Conservation (phyloP, 2,888 invertebrate genomes). For the Dolichopus griseipennis region DNA sequence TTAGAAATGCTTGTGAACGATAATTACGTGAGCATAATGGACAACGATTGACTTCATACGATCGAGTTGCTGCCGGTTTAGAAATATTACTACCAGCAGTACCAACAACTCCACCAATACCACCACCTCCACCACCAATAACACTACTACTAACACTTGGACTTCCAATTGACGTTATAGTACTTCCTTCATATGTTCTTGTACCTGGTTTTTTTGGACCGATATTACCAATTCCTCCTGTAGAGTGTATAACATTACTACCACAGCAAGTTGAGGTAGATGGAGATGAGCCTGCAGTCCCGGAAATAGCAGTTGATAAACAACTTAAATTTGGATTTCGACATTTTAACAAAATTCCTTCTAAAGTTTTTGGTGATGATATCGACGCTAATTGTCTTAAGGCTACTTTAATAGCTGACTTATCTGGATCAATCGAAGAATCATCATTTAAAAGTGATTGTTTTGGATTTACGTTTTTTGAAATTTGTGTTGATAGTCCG, state of each 20-base stretch:
- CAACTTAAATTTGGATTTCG: constrained; percentile 27
- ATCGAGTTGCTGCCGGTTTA: constrained; percentile 25
- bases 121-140: neutral
- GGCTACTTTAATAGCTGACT: constrained; percentile 32
- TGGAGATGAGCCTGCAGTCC: neutral
- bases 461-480: constrained; percentile 23
- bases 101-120: no score
- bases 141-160: neutral
- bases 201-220: constrained; percentile 4
- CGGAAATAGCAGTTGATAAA: constrained; percentile 7
- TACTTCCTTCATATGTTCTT: constrained; percentile 4
- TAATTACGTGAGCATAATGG: constrained; percentile 41
- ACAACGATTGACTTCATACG: constrained; percentile 39
- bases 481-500: neutral
- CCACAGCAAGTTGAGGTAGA: constrained; percentile 8
- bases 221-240: neutral
- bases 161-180: neutral
- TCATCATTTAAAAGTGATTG: constrained; percentile 12
- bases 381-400: constrained; percentile 39
- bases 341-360: constrained; percentile 29
- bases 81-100: neutral
- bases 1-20: constrained; percentile 40
- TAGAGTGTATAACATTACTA: neutral
- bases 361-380: constrained; percentile 32
- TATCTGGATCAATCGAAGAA: neutral